Conservation (phyloP, 2,888 invertebrate species). For the Caenorhabditis imperialis region DNA sequence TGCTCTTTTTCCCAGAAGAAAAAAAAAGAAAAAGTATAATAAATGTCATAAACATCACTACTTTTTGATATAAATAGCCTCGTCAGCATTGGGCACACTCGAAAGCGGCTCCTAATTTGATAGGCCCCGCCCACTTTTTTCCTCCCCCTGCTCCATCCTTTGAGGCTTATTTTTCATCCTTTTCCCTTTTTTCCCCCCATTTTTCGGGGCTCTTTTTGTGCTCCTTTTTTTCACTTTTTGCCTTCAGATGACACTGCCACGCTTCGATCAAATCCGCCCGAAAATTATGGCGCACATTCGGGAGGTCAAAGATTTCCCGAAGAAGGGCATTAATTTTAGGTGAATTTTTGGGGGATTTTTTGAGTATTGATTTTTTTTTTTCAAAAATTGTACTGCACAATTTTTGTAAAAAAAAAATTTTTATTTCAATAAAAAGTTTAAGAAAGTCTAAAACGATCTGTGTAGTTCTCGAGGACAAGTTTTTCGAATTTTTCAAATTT, state of each 20-base stretch:
- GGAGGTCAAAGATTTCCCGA: conserved; percentile 68
- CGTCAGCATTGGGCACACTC: too few species aligned
- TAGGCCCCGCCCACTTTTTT: conserved; percentile 1
- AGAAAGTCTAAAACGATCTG: too few species aligned
- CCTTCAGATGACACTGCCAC: conserved; percentile 43
- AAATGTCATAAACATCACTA: too few species aligned
- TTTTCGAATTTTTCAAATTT: background rate
- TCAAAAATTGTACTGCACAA: background rate
- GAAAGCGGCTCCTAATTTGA: conserved; percentile 6
- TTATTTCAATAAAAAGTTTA: too few species aligned
- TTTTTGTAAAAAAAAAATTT: too few species aligned
- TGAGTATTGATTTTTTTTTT: conserved; percentile 4
- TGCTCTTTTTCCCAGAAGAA: too few species aligned
- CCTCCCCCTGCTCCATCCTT: too few species aligned
- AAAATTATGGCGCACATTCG: conserved; percentile 65
- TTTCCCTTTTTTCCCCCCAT: background rate
- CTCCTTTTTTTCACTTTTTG: background rate
- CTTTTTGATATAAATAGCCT: too few species aligned
- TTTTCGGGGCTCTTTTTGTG: background rate
- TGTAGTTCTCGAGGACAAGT: too few species aligned
- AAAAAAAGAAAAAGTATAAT: too few species aligned
- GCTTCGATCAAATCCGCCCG: conserved; percentile 55
- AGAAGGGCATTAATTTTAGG: conserved; percentile 70
- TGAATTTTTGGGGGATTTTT: conserved; percentile 14
- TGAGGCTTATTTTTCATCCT: too few species aligned